Percentiles rank a stretch among this genome's conserved stretches.
Evolutionary conservation across 2,113 vertebrate species (phyloP).

Genomic region (Stegastes partitus): DNA sequence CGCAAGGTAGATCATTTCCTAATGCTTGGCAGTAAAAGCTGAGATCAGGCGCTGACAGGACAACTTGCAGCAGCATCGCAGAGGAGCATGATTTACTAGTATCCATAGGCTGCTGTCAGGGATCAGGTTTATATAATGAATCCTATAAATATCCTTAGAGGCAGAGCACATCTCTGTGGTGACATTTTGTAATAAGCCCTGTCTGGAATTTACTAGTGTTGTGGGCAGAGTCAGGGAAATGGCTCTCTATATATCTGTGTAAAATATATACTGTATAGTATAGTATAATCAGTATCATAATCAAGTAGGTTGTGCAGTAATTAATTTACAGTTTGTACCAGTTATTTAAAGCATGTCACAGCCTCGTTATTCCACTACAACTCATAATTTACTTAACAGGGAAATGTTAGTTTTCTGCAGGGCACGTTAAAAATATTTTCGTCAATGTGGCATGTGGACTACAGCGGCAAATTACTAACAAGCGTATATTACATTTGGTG

Average conservation of each 20-base stretch:
- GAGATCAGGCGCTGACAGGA: slow-evolving; percentile 39
- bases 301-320: not conserved
- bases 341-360: not conserved
- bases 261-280: not conserved
- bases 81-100: slow-evolving; percentile 56
- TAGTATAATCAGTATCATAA: not conserved
- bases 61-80: slow-evolving; percentile 43
- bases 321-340: not conserved
- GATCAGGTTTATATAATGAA: slow-evolving; percentile 72
- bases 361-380: not conserved
- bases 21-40: slow-evolving; percentile 19
- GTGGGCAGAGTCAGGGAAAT: slow-evolving; percentile 14
- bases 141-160: slow-evolving; percentile 68
- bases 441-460: too few relatives aligned
- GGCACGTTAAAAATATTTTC: too few relatives aligned
- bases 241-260: slow-evolving; percentile 4
- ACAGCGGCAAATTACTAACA: too few relatives aligned
- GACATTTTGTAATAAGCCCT: slow-evolving; percentile 62
- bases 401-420: too few relatives aligned
- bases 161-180: slow-evolving; percentile 48
- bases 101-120: slow-evolving; percentile 55
- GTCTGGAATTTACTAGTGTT: slow-evolving; percentile 40
- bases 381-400: too few relatives aligned
- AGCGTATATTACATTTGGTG: too few relatives aligned
- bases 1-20: slow-evolving; percentile 13